Percentiles rank a stretch among this genome's conserved stretches.
These are phyloP conservation scores for Aramus guarauna DNA, from an alignment of 2,113 vertebrate species.

Conservation along the genomic window DNA sequence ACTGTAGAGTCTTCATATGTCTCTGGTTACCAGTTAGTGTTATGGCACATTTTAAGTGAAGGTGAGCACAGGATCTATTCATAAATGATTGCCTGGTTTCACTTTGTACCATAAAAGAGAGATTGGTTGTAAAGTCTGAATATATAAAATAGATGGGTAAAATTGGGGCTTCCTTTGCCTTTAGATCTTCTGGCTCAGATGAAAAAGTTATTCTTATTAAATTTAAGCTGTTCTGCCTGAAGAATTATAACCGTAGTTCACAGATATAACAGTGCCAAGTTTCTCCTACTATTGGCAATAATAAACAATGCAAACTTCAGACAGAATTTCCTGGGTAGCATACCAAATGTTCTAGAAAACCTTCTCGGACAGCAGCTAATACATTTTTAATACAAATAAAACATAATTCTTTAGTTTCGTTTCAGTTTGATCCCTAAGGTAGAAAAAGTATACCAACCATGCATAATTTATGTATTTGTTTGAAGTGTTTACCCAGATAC, in stretches of 20 bases:
- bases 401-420: slow-evolving; percentile 13
- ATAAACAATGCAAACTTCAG: slow-evolving; percentile 44
- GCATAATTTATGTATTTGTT: slow-evolving; percentile 61
- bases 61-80: not conserved
- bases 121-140: slow-evolving; percentile 43
- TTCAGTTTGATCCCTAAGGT: slow-evolving; percentile 48
- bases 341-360: slow-evolving; percentile 58
- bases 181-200: slow-evolving; percentile 49
- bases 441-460: not conserved
- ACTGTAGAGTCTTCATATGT: not conserved
- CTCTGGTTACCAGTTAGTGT: not conserved
- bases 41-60: not conserved
- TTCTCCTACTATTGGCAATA: slow-evolving; percentile 37
- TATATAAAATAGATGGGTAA: slow-evolving; percentile 27
- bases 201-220: slow-evolving; percentile 39
- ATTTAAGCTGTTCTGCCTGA: slow-evolving; percentile 57
- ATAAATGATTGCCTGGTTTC: slow-evolving; percentile 37
- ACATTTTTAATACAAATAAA: slow-evolving; percentile 69
- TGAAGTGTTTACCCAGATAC: slow-evolving; percentile 40
- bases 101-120: slow-evolving; percentile 37
- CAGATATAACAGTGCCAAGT: slow-evolving; percentile 6
- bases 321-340: slow-evolving; percentile 55
- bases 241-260: slow-evolving; percentile 34
- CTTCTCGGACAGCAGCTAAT: slow-evolving; percentile 48
- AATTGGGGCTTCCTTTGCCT: slow-evolving; percentile 26